Evolutionary conservation across 2,888 invertebrate species (phyloP).

Genomic region (Phrixothrix hirtus): DNA sequence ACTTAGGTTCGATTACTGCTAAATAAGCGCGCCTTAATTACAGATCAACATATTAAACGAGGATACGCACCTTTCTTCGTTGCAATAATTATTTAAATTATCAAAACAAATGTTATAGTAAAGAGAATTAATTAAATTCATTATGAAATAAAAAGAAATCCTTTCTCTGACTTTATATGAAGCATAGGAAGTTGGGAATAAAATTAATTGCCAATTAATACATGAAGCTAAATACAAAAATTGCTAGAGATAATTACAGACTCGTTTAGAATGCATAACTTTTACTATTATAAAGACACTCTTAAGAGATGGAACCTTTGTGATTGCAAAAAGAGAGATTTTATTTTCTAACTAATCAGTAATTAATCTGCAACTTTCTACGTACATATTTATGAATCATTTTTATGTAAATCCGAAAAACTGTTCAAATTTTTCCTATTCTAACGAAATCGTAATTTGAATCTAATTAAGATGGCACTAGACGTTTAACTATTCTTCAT

Average conservation of each 20-base stretch:
- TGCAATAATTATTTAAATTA: constrained; percentile 21
- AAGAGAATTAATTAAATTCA: constrained; percentile 23
- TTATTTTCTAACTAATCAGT: constrained; percentile 10
- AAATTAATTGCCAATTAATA: constrained; percentile 29
- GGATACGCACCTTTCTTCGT: constrained; percentile 26
- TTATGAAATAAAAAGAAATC: constrained; percentile 24
- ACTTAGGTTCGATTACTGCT: constrained; percentile 45
- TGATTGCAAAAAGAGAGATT: background rate
- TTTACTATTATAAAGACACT: constrained; percentile 7
- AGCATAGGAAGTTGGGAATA: constrained; percentile 17
- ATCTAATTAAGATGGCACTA: constrained; percentile 16
- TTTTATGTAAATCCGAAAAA: background rate
- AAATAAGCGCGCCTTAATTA: constrained; percentile 44
- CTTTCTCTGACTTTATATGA: constrained; percentile 18
- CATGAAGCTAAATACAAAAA: constrained; percentile 16
- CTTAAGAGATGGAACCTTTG: constrained; percentile 5
- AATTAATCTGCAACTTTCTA: constrained; percentile 1
- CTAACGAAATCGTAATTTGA: constrained; percentile 19
- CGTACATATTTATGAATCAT: too few relatives aligned
- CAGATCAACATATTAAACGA: constrained; percentile 34
- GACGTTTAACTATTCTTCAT: constrained; percentile 15
- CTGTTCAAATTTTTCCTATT: too few relatives aligned
- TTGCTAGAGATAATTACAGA: constrained; percentile 13
- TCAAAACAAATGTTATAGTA: constrained; percentile 23
- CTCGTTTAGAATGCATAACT: constrained; percentile 15